Percentiles rank a stretch among this genome's conserved stretches.
These are phyloP conservation scores for Trinorchestia longiramus DNA, from an alignment of 1,140 invertebrate species.

Conservation along the genomic window DNA sequence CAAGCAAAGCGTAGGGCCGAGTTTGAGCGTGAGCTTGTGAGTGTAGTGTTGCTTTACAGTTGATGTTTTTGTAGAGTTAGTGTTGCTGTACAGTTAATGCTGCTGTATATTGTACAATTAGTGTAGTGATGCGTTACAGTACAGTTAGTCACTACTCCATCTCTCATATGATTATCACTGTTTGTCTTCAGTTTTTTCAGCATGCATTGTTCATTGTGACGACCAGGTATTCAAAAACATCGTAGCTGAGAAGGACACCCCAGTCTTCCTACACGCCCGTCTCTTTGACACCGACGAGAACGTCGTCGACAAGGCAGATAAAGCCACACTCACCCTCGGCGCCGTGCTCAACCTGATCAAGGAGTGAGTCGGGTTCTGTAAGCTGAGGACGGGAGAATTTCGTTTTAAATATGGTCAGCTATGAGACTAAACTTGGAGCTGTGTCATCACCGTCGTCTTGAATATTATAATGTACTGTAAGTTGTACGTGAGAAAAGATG, in stretches of 20 bases:
- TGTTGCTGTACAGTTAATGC: not conserved
- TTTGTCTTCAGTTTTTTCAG: not conserved
- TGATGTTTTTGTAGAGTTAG: not conserved
- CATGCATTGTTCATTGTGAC: not conserved
- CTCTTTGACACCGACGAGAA: slow-evolving; percentile 72
- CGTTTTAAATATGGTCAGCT: too few species aligned
- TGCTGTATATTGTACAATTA: too few species aligned
- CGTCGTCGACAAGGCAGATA: slow-evolving; percentile 69
- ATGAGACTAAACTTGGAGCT: too few species aligned
- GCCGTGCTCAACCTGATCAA: slow-evolving; percentile 70
- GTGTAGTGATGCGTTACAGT: too few species aligned
- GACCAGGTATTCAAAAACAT: slow-evolving; percentile 67
- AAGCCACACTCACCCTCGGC: slow-evolving; percentile 70
- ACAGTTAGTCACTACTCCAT: too few species aligned
- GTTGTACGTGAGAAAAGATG: too few species aligned
- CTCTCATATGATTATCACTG: too few species aligned
- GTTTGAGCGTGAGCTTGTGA: slow-evolving; percentile 60
- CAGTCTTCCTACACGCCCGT: slow-evolving; percentile 70
- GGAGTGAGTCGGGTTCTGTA: slow-evolving; percentile 66
- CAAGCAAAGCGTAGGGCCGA: slow-evolving; percentile 50
- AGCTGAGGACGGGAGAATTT: too few species aligned
- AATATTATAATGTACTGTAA: too few species aligned
- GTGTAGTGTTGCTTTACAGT: not conserved
- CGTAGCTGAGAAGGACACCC: slow-evolving; percentile 68
- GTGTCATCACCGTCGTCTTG: too few species aligned